Evolutionary conservation across 2,888 invertebrate species (phyloP), one percentile per base, ranked within the genome.

Genomic region (Cataglyphis livida): DNA sequence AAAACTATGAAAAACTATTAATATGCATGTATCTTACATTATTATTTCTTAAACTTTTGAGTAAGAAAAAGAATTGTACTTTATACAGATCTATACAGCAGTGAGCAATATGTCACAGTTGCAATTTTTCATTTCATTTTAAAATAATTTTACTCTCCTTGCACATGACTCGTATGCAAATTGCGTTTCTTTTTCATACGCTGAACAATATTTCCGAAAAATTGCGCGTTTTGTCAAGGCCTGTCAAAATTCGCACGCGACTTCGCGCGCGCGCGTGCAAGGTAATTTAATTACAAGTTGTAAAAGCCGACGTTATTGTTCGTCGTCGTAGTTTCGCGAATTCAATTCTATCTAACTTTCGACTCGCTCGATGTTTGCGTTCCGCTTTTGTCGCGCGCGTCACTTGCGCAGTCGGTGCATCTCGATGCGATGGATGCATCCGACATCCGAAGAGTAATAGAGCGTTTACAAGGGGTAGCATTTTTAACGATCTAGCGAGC

Each of bases 211-310:
- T 65, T 64, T 44, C 25, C 35, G 65, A 75, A 75, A 65, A 75
- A 75, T 75, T 68, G 54, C 54, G 41, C 15, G 15, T 15, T 68
- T 54, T 9, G 18, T 35, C 38, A 32, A 57, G 48, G 18, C 9
- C n/a, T 78, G 3, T 9, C 54, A 35, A 35, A 76, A 76, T 48
- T 78, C 35, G 41, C 74, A 79, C 59, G 62, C 59, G 74, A 74
- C 76, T 35, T 75, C 28, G 35, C 48, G 59, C 25, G 61, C 32
- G 75, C n/a, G 44, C 48, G 79, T 61, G 59, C 61, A 15, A 35
- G 57, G 61, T 74, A 76, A 81, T 74, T 81, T 76, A 71, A 74
- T 81, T 81, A 76, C 35, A 81, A 81, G 75, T 81, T 81, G 59
- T 61, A 71, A 71, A 81, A 68, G 70, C 54, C 28, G 41, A 57